Base-by-base conservation (phyloP, 2,888 invertebrate species). In the Drosophila rellima region DNA sequence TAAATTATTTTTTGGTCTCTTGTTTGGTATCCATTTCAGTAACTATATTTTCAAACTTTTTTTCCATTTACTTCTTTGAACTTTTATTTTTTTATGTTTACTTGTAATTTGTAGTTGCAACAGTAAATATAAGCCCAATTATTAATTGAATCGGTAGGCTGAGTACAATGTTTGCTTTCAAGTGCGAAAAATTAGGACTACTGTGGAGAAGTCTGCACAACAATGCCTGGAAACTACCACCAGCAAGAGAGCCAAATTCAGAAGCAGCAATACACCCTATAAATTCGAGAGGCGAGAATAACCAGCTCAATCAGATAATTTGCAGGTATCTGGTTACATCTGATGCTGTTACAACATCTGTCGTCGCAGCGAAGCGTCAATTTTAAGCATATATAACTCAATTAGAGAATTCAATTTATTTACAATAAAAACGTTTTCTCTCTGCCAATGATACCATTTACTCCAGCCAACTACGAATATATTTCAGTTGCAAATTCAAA, bases 301-400 rank as follows among this genome's bases (percentile, higher is more conserved):
- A 78, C 78, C 78, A 78, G 65, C 72, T 70, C 54, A 78, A 75
- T 70, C 51, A 75, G 61, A 80, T 81, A 81, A 83, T 86, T 74
- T 59, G 68, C 73, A 83, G 83, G 83, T 83, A 86, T 83, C 84
- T 83, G 73, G 80, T 83, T 83, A 83, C 83, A 70, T 33, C 20
- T 48, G 56, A 70, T 62, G 35, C 47, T 56, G 45, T 55, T 33
- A 23, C 48, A 70, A 75, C 80, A 82, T 82, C 84, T 83, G 81
- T 79, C 79, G 69, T 45, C 60, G 51, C 7, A 7, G n/a, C 35
- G 35, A 47, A 42, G 42, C 33, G 18, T 51, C 69, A 61, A 52
- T 45, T 69, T 37, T 29, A 50, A 63, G 64, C 44, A 64, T 59
- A 35, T n/a, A 47, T 77, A 82, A 82, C 66, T 73, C 65, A 81